Evolutionary conservation across 1,140 invertebrate species (phyloP).

Genomic region (Neodiprion fabricii): DNA sequence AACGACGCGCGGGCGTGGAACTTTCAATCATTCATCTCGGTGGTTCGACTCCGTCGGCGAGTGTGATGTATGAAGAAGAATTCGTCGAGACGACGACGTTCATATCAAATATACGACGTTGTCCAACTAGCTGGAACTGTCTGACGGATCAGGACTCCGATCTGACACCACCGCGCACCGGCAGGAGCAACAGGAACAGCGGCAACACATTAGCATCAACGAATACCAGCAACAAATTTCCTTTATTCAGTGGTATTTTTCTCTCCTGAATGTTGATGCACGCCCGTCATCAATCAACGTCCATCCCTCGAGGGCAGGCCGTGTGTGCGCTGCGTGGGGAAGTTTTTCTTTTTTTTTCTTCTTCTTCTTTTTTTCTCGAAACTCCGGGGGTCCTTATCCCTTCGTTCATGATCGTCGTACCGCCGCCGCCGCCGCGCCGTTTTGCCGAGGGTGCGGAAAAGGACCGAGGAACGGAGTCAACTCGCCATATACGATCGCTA

Average conservation of each 20-base stretch:
- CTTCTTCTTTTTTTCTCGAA: background rate
- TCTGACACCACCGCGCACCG: too few relatives aligned
- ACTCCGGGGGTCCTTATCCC: background rate
- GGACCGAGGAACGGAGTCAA: background rate
- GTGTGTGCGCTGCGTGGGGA: background rate
- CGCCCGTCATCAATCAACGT: background rate
- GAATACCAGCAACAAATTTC: background rate
- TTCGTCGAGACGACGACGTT: background rate
- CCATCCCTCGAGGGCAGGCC: background rate
- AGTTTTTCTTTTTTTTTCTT: background rate
- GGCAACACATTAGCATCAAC: background rate
- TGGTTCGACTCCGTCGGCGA: too few relatives aligned
- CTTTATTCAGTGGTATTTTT: constrained; percentile 2
- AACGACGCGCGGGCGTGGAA: too few relatives aligned
- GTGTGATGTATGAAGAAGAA: background rate
- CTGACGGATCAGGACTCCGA: background rate
- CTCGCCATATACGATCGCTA: background rate
- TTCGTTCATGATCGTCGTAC: background rate
- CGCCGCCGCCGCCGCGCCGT: too few relatives aligned
- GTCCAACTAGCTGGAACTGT: background rate
- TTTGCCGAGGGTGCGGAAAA: too few relatives aligned
- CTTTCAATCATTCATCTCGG: too few relatives aligned
- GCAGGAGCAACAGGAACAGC: background rate
- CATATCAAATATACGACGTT: background rate
- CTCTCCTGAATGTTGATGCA: background rate